Conservation (phyloP, 2,888 invertebrate genomes). For the Rhamphomyia laevipes region DNA sequence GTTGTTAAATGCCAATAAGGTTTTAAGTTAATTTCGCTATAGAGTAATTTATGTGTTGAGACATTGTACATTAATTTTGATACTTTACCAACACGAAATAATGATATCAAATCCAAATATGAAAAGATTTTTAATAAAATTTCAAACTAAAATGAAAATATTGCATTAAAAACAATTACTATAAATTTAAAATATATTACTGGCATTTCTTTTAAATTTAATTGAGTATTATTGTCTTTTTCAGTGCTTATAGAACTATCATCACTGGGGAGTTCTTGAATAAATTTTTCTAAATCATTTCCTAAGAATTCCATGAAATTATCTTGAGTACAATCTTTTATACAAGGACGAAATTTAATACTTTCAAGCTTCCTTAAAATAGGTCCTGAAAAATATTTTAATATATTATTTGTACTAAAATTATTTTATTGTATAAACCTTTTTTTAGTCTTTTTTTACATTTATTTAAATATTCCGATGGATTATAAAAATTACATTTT, state of each 20-base stretch:
- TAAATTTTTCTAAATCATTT: constrained; percentile 32
- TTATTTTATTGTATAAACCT: constrained; percentile 12
- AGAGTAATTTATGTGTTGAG: constrained; percentile 63
- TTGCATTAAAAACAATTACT: neutral
- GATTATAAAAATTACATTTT: constrained; percentile 25
- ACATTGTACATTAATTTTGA: constrained; percentile 60
- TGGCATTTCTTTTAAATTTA: constrained; percentile 33
- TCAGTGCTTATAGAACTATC: constrained; percentile 9
- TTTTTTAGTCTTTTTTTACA: constrained; percentile 21
- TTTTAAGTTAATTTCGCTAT: constrained; percentile 68
- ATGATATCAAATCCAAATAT: constrained; percentile 66
- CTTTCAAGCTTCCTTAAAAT: constrained; percentile 32
- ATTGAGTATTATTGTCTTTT: constrained; percentile 9
- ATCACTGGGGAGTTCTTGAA: constrained; percentile 18
- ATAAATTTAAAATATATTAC: constrained; percentile 22
- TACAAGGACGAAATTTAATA: constrained; percentile 30
- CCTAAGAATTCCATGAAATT: constrained; percentile 30
- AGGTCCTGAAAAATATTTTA: constrained; percentile 20
- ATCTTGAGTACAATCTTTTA: constrained; percentile 25
- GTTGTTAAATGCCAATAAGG: constrained; percentile 68
- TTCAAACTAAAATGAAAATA: constrained; percentile 56
- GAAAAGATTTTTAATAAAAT: constrained; percentile 66
- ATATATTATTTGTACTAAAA: no score
- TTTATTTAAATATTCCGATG: constrained; percentile 22
- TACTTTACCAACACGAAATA: constrained; percentile 65